Evolutionary conservation across 2,113 vertebrate genomes (phyloP).

Genomic region (Passer domesticus): DNA sequence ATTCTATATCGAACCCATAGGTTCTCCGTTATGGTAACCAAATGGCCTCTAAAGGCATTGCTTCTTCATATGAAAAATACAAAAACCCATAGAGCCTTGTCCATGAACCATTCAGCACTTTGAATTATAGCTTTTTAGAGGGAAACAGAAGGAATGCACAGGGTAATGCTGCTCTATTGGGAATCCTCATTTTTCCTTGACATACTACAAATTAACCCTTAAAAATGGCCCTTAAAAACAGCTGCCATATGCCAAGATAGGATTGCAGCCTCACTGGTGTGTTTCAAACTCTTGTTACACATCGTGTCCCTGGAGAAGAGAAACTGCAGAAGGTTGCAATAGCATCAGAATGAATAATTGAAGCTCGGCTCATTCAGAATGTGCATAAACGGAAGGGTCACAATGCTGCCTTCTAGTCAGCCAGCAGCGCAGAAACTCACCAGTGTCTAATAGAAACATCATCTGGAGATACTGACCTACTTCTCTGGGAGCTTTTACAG

Average conservation of each 20-base stretch:
- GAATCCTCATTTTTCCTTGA: neutral
- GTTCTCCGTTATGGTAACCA: neutral
- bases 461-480: conserved; percentile 16
- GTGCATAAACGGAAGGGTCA: conserved; percentile 53
- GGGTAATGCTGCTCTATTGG: neutral
- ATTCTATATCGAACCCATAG: neutral
- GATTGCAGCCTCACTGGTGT: neutral
- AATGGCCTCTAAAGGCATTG: neutral
- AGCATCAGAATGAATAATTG: conserved; percentile 61
- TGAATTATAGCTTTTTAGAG: neutral
- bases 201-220: neutral
- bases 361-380: conserved; percentile 27
- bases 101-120: neutral
- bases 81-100: neutral
- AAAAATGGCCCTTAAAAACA: neutral
- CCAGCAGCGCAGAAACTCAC: neutral
- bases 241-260: neutral
- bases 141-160: neutral
- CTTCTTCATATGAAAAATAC: neutral
- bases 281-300: conserved; percentile 51
- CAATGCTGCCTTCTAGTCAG: neutral
- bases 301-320: conserved; percentile 55
- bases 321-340: conserved; percentile 51
- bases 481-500: neutral
- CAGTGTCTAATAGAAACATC: neutral